phyloP scores from a whole-genome alignment of 2,888 invertebrate species.

The Drosophila prolongata region DNA sequence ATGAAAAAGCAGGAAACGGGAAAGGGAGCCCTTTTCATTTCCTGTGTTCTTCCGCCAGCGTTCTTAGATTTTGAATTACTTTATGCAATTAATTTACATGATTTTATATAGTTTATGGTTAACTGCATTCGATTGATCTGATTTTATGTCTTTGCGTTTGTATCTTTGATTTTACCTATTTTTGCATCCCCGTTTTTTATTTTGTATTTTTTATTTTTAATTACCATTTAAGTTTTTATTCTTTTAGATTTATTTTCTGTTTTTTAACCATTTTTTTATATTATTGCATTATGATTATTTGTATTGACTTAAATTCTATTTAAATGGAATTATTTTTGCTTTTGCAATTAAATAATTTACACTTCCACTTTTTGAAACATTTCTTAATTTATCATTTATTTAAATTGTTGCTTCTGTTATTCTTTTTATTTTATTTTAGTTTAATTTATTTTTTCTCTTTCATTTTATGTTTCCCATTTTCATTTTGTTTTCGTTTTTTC shows the following conservation, averaged over 20 bases:
- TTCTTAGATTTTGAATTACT: conserved; percentile 23
- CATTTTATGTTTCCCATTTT: conserved; percentile 39
- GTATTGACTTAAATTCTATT: no score
- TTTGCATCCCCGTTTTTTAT: conserved; percentile 40
- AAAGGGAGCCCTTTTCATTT: conserved; percentile 11
- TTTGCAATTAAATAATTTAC: no score
- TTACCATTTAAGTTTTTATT: conserved; percentile 21
- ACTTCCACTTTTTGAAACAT: no score
- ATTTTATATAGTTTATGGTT: conserved; percentile 60
- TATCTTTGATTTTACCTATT: conserved; percentile 34
- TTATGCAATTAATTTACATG: conserved; percentile 43
- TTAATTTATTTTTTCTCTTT: conserved; percentile 20
- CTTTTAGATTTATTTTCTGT: conserved; percentile 23
- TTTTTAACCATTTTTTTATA: conserved; percentile 1
- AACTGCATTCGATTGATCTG: conserved; percentile 73
- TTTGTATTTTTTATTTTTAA: conserved; percentile 16
- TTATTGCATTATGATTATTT: not conserved
- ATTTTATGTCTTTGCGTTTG: conserved; percentile 66
- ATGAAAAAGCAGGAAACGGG: conserved; percentile 18
- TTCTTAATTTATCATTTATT: conserved; percentile 7
- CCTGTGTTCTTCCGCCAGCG: conserved; percentile 53
- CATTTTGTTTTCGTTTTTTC: conserved; percentile 34
- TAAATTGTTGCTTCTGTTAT: not conserved
- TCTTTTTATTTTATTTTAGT: not conserved
- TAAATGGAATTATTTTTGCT: not conserved